Evolutionary conservation across 2,888 invertebrate genomes (phyloP).

Genomic region (Troides oblongomaculatus): DNA sequence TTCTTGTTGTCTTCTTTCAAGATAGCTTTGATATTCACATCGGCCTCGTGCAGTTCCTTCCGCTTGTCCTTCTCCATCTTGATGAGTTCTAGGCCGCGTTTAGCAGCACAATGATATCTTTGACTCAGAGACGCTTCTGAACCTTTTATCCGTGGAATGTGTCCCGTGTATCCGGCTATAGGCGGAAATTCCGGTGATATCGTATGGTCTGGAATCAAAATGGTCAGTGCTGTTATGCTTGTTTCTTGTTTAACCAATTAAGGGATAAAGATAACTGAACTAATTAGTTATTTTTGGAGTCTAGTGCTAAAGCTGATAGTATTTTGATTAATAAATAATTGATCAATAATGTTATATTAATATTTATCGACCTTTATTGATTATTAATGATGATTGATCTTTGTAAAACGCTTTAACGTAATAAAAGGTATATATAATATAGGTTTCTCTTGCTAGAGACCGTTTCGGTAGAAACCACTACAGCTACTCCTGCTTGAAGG

Average conservation of each 20-base stretch:
- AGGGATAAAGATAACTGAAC: background rate
- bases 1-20: conserved; percentile 67
- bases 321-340: background rate
- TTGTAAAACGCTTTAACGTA: background rate
- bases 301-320: background rate
- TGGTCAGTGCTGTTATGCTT: background rate
- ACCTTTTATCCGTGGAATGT: conserved; percentile 84
- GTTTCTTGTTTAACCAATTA: background rate
- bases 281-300: background rate
- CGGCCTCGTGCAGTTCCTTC: conserved; percentile 63
- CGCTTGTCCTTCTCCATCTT: conserved; percentile 77
- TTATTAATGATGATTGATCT: background rate
- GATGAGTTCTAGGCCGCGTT: conserved; percentile 81
- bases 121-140: conserved; percentile 85
- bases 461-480: background rate
- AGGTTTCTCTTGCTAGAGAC: no score
- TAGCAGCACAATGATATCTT: conserved; percentile 84
- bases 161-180: conserved; percentile 86
- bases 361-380: background rate
- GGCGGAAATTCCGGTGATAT: conserved; percentile 85
- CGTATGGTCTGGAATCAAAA: conserved; percentile 76
- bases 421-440: no score
- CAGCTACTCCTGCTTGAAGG: no score
- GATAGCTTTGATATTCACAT: conserved; percentile 61
- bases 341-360: background rate